Conservation (phyloP, 2,113 vertebrate species). For the Xenopus borealis region DNA sequence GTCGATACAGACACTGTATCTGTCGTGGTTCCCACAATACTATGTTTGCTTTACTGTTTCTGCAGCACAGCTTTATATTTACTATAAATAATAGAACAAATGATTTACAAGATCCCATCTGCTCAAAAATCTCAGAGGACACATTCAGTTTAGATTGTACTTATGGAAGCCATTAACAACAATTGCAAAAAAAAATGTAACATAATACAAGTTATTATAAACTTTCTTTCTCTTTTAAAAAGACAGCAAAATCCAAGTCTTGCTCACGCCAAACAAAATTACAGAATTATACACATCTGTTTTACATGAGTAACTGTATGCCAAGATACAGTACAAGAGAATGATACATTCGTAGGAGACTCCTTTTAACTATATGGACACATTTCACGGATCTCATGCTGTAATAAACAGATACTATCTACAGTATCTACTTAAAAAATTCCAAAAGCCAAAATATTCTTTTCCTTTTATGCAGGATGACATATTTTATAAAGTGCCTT, state of each 20-base stretch:
- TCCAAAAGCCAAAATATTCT: background rate
- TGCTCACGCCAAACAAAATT: background rate
- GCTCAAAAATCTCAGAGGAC: background rate
- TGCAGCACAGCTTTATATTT: too few relatives aligned
- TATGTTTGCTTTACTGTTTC: too few relatives aligned
- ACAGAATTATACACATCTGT: background rate
- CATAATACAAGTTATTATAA: background rate
- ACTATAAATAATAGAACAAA: background rate
- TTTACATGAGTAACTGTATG: background rate
- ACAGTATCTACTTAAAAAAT: too few relatives aligned
- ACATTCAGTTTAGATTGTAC: constrained; percentile 2
- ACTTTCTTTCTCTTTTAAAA: background rate
- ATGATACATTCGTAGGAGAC: too few relatives aligned
- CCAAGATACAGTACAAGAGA: background rate
- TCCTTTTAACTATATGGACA: too few relatives aligned
- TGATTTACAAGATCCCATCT: background rate
- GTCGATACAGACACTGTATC: too few relatives aligned
- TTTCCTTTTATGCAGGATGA: constrained; percentile 6
- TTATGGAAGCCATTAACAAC: constrained; percentile 7
- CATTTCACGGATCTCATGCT: too few relatives aligned
- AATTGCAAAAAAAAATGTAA: constrained; percentile 2
- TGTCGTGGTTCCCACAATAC: too few relatives aligned
- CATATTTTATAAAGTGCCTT: background rate
- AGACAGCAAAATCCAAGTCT: background rate
- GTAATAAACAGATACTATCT: too few relatives aligned